A percentile compares a stretch with the other conserved stretches of the same genome.
Conservation (phyloP, 2,113 vertebrate genomes). For the Elephas maximus region DNA sequence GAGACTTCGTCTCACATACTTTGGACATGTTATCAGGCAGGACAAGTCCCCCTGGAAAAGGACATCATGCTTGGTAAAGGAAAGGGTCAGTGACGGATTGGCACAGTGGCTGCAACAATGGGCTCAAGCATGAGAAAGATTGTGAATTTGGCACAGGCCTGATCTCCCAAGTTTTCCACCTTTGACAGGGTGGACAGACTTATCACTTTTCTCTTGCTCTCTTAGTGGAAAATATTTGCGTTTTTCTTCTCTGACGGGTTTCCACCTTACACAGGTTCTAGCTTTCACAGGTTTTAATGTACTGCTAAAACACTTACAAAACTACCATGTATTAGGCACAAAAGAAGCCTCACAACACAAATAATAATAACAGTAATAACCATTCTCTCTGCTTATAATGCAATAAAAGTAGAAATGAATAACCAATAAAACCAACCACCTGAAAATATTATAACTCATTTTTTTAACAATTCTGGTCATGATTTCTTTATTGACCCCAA, state of each 20-base stretch:
- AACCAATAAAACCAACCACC: conserved; percentile 56
- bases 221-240: too few species aligned
- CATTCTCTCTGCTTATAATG: conserved; percentile 38
- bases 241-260: neutral
- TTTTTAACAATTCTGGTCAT: conserved; percentile 37
- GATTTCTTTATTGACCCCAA: neutral
- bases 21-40: too few species aligned
- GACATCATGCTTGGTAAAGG: too few species aligned
- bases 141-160: too few species aligned
- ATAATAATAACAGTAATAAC: neutral
- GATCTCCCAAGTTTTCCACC: neutral
- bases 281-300: neutral
- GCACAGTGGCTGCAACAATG: too few species aligned
- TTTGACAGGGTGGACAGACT: neutral
- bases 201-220: too few species aligned
- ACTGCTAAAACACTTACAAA: conserved; percentile 39
- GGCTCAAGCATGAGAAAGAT: too few species aligned
- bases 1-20: too few species aligned
- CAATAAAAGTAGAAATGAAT: conserved; percentile 45
- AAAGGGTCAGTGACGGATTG: too few species aligned
- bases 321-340: neutral
- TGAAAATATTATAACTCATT: conserved; percentile 39
- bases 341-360: conserved; percentile 34
- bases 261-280: neutral
- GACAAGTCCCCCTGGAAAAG: too few species aligned